Conservation (phyloP, 2,888 invertebrate genomes). For the Pemphredon lugubris region DNA sequence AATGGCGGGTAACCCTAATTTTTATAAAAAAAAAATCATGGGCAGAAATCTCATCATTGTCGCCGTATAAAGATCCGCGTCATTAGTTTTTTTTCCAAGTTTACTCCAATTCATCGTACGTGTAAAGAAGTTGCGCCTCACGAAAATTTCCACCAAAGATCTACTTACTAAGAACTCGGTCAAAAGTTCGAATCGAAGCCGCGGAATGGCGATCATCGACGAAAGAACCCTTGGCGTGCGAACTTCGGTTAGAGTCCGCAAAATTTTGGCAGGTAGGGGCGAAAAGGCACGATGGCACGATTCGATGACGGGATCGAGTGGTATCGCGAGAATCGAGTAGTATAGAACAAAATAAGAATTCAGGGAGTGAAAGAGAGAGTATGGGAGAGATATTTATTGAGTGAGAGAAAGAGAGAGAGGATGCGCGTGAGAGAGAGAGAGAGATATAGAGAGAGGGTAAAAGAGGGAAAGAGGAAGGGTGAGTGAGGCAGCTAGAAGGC, state of each 20-base stretch:
- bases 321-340: constrained; percentile 33
- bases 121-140: too few relatives aligned
- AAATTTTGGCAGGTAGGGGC: background rate
- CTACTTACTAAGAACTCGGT: too few relatives aligned
- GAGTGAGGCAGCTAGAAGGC: constrained; percentile 38
- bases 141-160: too few relatives aligned
- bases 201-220: background rate
- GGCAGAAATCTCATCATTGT: too few relatives aligned
- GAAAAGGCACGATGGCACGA: constrained; percentile 25
- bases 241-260: too few relatives aligned
- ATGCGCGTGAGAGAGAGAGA: too few relatives aligned
- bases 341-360: background rate
- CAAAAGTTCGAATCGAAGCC: background rate
- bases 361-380: background rate
- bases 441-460: too few relatives aligned
- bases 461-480: constrained; percentile 29
- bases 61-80: too few relatives aligned
- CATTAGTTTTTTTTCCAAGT: too few relatives aligned
- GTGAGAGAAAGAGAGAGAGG: constrained; percentile 6
- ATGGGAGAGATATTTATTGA: background rate
- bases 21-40: too few relatives aligned
- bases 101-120: too few relatives aligned
- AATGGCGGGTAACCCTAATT: too few relatives aligned
- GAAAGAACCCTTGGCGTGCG: background rate
- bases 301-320: constrained; percentile 45